phyloP scores from a whole-genome alignment of 2,113 vertebrate species.

The Epinephelus cyanopodus region DNA sequence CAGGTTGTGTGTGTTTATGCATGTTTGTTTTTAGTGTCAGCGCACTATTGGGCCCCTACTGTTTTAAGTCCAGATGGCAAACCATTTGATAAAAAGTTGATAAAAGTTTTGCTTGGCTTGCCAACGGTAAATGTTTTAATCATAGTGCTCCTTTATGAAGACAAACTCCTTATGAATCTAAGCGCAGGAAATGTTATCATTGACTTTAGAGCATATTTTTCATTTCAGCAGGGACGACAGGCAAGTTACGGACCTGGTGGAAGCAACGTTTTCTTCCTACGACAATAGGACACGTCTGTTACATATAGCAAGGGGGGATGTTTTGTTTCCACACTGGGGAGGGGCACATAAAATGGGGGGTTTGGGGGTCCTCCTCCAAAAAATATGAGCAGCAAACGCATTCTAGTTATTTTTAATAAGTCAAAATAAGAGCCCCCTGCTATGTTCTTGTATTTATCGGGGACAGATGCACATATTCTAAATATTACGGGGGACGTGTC shows the following conservation, averaged over 20 bases:
- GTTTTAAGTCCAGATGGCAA: constrained; percentile 84
- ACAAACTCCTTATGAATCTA: constrained; percentile 35
- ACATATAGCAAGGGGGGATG: background rate
- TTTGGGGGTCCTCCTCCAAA: too few relatives aligned
- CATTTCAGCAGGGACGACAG: constrained; percentile 25
- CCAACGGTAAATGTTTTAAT: constrained; percentile 74
- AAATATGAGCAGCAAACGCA: too few relatives aligned
- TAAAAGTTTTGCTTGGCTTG: constrained; percentile 76
- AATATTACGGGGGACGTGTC: too few relatives aligned
- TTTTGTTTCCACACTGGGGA: too few relatives aligned
- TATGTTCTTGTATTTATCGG: too few relatives aligned
- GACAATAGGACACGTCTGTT: constrained; percentile 7
- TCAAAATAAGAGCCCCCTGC: too few relatives aligned
- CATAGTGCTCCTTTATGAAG: constrained; percentile 57
- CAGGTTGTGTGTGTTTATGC: constrained; percentile 76
- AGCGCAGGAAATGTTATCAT: constrained; percentile 25
- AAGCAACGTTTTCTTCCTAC: constrained; percentile 33
- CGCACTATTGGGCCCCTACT: constrained; percentile 79
- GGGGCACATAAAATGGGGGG: too few relatives aligned
- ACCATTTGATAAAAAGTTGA: constrained; percentile 82
- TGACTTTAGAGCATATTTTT: constrained; percentile 26
- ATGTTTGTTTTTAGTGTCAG: constrained; percentile 82
- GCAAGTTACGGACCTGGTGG: constrained; percentile 5
- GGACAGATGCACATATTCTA: too few relatives aligned
- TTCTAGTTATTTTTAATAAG: too few relatives aligned